Base-by-base conservation (phyloP, 1,140 invertebrate genomes). In the Brachionus paranguensis region DNA sequence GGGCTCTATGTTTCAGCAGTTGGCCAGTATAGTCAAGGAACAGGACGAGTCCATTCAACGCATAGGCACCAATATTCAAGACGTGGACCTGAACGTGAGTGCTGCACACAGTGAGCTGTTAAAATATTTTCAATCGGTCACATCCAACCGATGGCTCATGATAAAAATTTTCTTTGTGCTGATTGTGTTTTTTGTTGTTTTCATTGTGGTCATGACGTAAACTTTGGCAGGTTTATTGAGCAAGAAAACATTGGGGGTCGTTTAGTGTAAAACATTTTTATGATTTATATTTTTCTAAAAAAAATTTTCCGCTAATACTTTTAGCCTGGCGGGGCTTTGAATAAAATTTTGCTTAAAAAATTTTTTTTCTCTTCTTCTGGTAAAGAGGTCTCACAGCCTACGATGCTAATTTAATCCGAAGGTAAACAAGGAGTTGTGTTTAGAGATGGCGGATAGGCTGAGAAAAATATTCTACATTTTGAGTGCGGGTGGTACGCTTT, bases 141-240 rank as follows among this genome's bases (percentile, higher is more conserved):
- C 96, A 11, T 96, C 94, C 60, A 99, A 99, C 91, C 92, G 97
- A 86, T 99, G 96, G 95, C 91, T 99, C 11, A 99, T 99, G 96
- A 95, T 99, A 86, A 99, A 99, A 92, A 94, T 99, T 85, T 99
- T 99, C 91, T 97, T 93, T 79, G 95, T 99, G 76, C 91, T 99
- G 33, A 97, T 99, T 91, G 94, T 99, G 88, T 99, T 99, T 91
- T 99, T 99, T 89, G 94, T 99, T 88, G 95, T 99, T 88, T 99
- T 99, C 92, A 93, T 99, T 88, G 93, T 99, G 86, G 98, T 99
- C 85, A 87, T 91, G 86, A 91, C 91, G 33, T 92, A 88, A 90
- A 65, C 27, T 64, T 17, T 79, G 20, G 1, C 43, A 14, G 11
- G 7, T 43, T 74, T 41, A 43, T 50, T 12, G 24, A 76, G 8